Base-by-base conservation (phyloP, 1,140 invertebrate species). In the Conopomorpha cramerella region DNA sequence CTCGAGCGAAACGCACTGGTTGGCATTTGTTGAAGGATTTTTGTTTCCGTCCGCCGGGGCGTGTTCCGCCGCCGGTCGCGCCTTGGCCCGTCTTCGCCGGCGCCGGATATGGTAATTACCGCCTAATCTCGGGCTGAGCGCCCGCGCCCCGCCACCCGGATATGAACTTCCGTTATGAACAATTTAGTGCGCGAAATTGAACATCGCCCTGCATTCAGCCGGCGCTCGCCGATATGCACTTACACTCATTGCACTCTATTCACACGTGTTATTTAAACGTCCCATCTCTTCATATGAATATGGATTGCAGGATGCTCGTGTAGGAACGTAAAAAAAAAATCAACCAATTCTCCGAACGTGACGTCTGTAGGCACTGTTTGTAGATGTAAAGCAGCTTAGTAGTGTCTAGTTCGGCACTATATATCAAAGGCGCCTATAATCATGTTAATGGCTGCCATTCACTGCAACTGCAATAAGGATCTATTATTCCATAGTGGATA, bases 161-260 rank as follows among this genome's bases (percentile, higher is more conserved):
- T 80, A 82, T 82, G 79, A 82, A 79, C 77, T 79, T 81, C 79
- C 80, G 80, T 81, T 80, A 81, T 81, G 80, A 81, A 81, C 80
- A 82, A 82, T 82, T 82, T 82, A 78, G 67, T 72, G 55, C 56
- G 73, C 68, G 72, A 80, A 80, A 80, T 80, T 80, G 77, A 78
- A 81, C 74, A 70, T 51, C 56, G 61, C 42, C 61, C 58, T 54
- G 62, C 55, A 68, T 73, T 62, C 60, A 68, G 45, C 46, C 43
- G n/a, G n/a, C n/a, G n/a, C n/a, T n/a, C n/a, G n/a, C n/a, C n/a
- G 43, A 55, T 58, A 50, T 49, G 49, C 48, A 43, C 43, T 50
- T 51, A 67, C 54, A 55, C 52, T 46, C 42, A 42, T 50, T 54
- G 45, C 46, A 31, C 40, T 29, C 51, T 49, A 66, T 68, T 66